Conservation (phyloP, 2,797 vertebrate species). For the Neoniphon sammara region DNA sequence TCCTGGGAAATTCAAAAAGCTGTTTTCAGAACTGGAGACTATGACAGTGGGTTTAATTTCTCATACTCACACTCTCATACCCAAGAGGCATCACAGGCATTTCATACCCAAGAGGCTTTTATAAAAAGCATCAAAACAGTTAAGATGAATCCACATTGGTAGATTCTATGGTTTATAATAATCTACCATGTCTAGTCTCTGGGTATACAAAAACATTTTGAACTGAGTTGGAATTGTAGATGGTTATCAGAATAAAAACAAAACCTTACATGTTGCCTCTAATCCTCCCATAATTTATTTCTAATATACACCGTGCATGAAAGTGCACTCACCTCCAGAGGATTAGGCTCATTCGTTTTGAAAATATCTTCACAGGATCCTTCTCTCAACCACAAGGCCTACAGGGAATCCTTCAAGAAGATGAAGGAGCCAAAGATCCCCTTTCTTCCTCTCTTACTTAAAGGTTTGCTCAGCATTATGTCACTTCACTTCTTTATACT, state of each 20-base stretch:
- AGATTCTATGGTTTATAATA: neutral
- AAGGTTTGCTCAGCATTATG: constrained; percentile 84
- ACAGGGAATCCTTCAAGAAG: constrained; percentile 97
- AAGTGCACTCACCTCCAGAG: constrained; percentile 10
- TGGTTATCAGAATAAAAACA: constrained; percentile 19
- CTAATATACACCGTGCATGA: constrained; percentile 3
- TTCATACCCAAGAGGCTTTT: neutral
- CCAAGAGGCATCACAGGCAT: neutral
- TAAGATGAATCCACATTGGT: neutral
- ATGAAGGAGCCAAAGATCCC: constrained; percentile 99
- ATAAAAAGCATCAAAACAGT: constrained; percentile 1
- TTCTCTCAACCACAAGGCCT: constrained; percentile 98
- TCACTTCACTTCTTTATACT: constrained; percentile 44
- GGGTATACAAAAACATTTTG: neutral
- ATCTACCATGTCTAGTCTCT: neutral
- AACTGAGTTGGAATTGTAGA: constrained; percentile 7
- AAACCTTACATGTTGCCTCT: neutral
- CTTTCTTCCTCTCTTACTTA: constrained; percentile 96
- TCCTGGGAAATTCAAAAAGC: constrained; percentile 97
- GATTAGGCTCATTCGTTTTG: constrained; percentile 54
- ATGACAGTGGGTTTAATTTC: constrained; percentile 89
- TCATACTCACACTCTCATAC: neutral
- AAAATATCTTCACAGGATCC: constrained; percentile 90
- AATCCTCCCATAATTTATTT: constrained; percentile 26
- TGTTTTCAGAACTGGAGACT: constrained; percentile 96